These are phyloP conservation scores for Stichopus chloronotus DNA, from an alignment of 35 echinoderm and acorn worm genomes.

Conservation along the genomic window DNA sequence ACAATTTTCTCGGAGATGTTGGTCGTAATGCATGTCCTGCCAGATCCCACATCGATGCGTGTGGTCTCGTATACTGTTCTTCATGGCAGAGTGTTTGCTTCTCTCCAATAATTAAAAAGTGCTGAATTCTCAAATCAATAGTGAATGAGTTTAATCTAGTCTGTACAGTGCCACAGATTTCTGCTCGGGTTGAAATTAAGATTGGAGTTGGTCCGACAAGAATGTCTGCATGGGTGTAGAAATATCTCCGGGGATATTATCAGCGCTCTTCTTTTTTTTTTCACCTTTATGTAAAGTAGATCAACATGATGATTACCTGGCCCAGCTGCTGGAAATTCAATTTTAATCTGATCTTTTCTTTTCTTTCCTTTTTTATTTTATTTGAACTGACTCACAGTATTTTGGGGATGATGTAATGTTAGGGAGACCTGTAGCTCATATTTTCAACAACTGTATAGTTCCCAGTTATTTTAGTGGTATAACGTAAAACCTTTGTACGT, in stretches of 20 bases:
- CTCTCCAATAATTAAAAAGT: background rate
- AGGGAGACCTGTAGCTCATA: too few species aligned
- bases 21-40: too few species aligned
- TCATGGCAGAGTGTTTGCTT: background rate
- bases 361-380: background rate
- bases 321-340: background rate
- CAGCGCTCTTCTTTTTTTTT: background rate
- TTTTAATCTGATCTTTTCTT: background rate
- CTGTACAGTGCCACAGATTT: background rate
- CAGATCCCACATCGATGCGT: background rate
- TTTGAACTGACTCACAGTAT: too few species aligned
- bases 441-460: too few species aligned
- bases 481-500: too few species aligned
- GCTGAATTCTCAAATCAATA: conserved; percentile 21
- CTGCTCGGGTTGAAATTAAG: conserved; percentile 38
- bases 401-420: too few species aligned
- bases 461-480: too few species aligned
- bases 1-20: too few species aligned
- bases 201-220: background rate
- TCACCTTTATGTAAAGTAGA: background rate
- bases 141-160: background rate
- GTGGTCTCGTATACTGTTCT: background rate
- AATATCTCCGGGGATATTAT: background rate
- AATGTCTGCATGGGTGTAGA: background rate
- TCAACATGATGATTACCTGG: background rate